Percentiles rank a stretch among this genome's conserved stretches.
These are phyloP conservation scores for Myotis lucifugus DNA, from an alignment of 2,113 vertebrate genomes.

Conservation along the genomic window DNA sequence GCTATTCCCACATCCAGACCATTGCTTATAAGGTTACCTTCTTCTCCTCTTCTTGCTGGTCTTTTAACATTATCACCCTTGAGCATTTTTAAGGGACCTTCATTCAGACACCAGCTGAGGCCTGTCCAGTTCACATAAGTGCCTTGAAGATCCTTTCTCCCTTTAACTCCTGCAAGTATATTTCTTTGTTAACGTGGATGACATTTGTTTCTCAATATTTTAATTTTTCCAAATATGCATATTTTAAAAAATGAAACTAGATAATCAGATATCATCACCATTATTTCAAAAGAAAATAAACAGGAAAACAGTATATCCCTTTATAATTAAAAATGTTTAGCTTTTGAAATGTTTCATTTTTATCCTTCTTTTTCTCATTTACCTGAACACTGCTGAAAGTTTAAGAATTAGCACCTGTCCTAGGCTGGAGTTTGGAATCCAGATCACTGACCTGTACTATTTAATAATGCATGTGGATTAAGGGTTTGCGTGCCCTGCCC, in stretches of 20 bases:
- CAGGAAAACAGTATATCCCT: neutral
- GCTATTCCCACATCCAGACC: neutral
- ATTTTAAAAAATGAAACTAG: neutral
- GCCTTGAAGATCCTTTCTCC: neutral
- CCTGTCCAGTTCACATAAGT: neutral
- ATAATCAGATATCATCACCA: neutral
- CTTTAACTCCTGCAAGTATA: neutral
- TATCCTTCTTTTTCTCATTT: neutral
- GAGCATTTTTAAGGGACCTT: neutral
- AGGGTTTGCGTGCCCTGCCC: neutral
- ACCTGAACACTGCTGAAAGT: neutral
- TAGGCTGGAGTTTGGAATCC: neutral
- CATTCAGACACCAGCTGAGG: neutral
- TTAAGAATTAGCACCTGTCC: neutral
- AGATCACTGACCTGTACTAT: neutral
- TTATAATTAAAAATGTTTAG: neutral
- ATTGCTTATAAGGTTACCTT: neutral
- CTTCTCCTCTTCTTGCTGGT: neutral
- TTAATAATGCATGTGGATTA: neutral
- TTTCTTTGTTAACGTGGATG: neutral
- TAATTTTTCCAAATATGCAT: neutral
- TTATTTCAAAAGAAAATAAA: neutral
- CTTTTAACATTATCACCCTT: neutral
- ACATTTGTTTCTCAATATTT: neutral
- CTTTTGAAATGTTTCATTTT: neutral